Base-by-base conservation (phyloP, 2,113 vertebrate species). In the Alligator mississippiensis region DNA sequence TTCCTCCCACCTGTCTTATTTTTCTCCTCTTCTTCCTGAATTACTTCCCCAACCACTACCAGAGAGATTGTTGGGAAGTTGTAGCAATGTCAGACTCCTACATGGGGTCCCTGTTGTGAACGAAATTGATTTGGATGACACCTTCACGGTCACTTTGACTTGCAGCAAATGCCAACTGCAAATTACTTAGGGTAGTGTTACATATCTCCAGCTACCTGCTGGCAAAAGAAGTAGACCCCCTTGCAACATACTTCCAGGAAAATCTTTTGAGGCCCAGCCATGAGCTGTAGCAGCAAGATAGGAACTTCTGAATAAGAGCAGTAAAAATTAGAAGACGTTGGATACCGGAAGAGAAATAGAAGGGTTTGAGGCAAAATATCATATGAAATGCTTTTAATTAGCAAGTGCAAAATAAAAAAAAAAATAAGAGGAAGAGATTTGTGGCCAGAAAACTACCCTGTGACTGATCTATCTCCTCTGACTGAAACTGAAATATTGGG, bases 261-360 rank as follows among this genome's bases (percentile, higher is more conserved):
- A 82, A 88, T 60, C 54, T 34, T 4, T 85, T 89, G 60, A 91
- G 59, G 11, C 12, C 0, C 0, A 82, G 28, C 47, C 34, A 89
- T 1, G 2, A 62, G 54, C 74, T 85, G 6, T 68, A 21, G 84
- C 86, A 88, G 4, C 30, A 68, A 55, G 27, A 25, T 38, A 22
- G 88, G 90, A 90, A 61, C 0, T 8, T 5, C 9, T 24, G 55
- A 10, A 22, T 4, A 47, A 60, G 34, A 64, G 22, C 54, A 63
- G 72, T 30, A 90, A 57, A 85, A 60, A 77, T 1, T 8, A 66
- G 62, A 58, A 88, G 77, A 15, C 8, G 3, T 28, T 34, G 82
- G 21, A 7, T 77, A 0, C 0, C 1, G 11, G 2, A 4, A 55
- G 15, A 5, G 47, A 82, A 25, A 17, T 66, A 63, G 64, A 5